Base-by-base conservation (phyloP, 2,888 invertebrate genomes). In the Acheta domesticus region DNA sequence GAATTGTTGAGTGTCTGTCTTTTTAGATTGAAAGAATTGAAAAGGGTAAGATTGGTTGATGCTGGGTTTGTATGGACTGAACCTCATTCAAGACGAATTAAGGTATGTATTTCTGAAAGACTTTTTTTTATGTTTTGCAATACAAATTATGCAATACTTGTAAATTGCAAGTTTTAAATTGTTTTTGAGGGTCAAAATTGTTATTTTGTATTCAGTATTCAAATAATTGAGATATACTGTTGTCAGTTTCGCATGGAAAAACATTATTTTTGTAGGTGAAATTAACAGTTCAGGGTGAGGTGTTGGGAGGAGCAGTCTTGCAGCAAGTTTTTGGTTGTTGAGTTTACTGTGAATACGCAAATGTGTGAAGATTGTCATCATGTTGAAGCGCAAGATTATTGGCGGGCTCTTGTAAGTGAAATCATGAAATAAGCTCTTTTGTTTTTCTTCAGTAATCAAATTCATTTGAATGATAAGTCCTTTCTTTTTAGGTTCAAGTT, bases 51-150 rank as follows among this genome's bases (percentile, higher is more conserved):
- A 85, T 89, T 99, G 20, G 90, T 98, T 79, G 99, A 99, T 90
- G 99, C 99, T 74, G 93, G 94, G 1, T 99, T 99, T 89, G 92
- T 98, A 5, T 99, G 99, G 99, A 99, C 99, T 14, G 99, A 99
- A 86, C 97, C 98, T 73, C 99, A 99, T 89, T 99, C 99, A 1
- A 98, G 96, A 87, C 91, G 99, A 83, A 93, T 99, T 79, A 99
- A 98, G 89, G 94, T 97, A 82, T 3, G 20, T 8, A 21, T 8
- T 11, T 50, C 12, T 50, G 20, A 50, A 20, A n/a, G 3, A 36
- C 14, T 80, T 79, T 74, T 20, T 21, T 20, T 48, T n/a, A 14
- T 11, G 19, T 19, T 77, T 12, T 74, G 20, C 14, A 77, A 48
- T 77, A 8, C 14, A 76, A 14, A 23, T 49, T n/a, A 12, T 36